Conservation (phyloP, 2,888 invertebrate genomes). For the Dicycla oo region DNA sequence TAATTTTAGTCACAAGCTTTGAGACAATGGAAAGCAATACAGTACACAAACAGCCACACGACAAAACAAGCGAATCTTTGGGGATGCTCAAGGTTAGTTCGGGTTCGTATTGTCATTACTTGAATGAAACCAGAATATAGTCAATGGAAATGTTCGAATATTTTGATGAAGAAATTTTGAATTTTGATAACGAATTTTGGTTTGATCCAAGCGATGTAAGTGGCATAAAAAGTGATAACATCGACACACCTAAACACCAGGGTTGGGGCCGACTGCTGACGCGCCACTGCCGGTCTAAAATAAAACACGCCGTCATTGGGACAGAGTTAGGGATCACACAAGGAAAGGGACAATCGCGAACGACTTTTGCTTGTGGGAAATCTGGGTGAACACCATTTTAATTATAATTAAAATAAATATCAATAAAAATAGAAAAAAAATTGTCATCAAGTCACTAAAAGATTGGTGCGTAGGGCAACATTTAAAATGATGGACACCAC, state of each 20-base stretch:
- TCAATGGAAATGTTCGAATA: slow-evolving; percentile 29
- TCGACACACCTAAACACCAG: slow-evolving; percentile 91
- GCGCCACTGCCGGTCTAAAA: slow-evolving; percentile 91
- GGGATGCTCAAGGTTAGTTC: slow-evolving; percentile 75
- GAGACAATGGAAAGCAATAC: slow-evolving; percentile 84
- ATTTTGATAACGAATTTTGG: slow-evolving; percentile 51
- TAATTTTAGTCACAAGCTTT: slow-evolving; percentile 51
- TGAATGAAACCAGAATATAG: slow-evolving; percentile 71
- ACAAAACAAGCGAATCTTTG: slow-evolving; percentile 78
- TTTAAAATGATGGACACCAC: slow-evolving; percentile 41
- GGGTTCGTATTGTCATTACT: slow-evolving; percentile 79
- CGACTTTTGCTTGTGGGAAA: slow-evolving; percentile 53
- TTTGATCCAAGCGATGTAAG: slow-evolving; percentile 81
- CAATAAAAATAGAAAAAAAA: neutral
- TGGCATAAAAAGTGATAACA: slow-evolving; percentile 84
- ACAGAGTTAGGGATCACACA: slow-evolving; percentile 76
- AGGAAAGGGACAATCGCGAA: slow-evolving; percentile 67
- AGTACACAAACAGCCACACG: slow-evolving; percentile 73
- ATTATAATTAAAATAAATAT: neutral
- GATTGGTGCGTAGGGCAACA: too few species aligned
- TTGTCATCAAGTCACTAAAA: neutral
- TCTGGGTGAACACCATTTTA: slow-evolving; percentile 61
- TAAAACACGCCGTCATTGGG: slow-evolving; percentile 88
- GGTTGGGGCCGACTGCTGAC: slow-evolving; percentile 90
- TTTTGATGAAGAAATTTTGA: slow-evolving; percentile 31